Evolutionary conservation across 2,888 invertebrate genomes (phyloP).

Genomic region (Ichneumon xanthorius): DNA sequence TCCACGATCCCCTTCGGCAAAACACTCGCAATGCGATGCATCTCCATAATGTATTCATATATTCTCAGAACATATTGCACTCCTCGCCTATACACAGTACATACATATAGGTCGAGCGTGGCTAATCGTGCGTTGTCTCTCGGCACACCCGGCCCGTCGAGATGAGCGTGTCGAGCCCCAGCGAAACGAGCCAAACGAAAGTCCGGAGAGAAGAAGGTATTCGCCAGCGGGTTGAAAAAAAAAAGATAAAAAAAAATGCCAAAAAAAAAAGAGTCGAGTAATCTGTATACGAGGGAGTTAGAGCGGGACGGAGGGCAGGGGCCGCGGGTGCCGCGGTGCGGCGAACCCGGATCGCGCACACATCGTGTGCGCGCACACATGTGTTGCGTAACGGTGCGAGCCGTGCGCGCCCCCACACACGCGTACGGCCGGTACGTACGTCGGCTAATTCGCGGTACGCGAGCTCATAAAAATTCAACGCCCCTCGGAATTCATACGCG

Average conservation of each 20-base stretch:
- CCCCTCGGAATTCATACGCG: constrained; percentile 77
- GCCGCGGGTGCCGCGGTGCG: constrained; percentile 4
- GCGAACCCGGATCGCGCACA: background rate
- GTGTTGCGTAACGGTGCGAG: background rate
- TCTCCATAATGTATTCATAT: background rate
- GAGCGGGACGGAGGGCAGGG: constrained; percentile 26
- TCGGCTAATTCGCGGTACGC: constrained; percentile 76
- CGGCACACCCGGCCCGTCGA: background rate
- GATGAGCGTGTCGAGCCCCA: constrained; percentile 4
- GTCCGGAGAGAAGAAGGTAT: background rate
- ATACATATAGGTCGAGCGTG: background rate
- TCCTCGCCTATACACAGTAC: background rate
- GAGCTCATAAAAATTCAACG: constrained; percentile 79
- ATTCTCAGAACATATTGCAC: background rate
- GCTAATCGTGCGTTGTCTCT: constrained; percentile 14
- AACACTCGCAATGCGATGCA: background rate
- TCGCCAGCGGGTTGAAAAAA: background rate
- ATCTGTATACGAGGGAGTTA: background rate
- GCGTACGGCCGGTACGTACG: constrained; percentile 32
- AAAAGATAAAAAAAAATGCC: background rate
- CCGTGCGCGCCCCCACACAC: background rate
- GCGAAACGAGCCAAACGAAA: constrained; percentile 1
- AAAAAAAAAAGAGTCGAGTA: background rate
- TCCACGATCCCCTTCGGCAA: background rate
- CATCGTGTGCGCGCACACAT: background rate